Percentiles rank a stretch among this genome's conserved stretches.
These are phyloP conservation scores for Ecdyonurus torrentis DNA, from an alignment of 2,888 invertebrate species.

Conservation along the genomic window DNA sequence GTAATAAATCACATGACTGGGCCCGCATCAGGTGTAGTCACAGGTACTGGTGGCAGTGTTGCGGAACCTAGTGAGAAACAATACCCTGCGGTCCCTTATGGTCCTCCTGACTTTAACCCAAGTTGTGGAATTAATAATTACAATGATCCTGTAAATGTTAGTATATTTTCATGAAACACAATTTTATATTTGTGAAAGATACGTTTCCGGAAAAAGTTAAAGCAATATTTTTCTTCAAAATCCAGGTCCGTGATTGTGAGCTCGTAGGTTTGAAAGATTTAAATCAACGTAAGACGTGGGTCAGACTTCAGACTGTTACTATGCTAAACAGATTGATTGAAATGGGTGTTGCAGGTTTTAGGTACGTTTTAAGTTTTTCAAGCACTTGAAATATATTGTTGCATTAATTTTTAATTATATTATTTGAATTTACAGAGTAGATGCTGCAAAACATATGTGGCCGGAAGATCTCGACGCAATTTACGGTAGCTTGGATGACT, in stretches of 20 bases:
- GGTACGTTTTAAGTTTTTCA: not conserved
- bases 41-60: constrained; percentile 21
- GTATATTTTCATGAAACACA: not conserved
- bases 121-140: constrained; percentile 47
- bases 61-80: constrained; percentile 14
- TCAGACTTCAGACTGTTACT: constrained; percentile 28
- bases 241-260: constrained; percentile 28
- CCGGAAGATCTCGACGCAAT: constrained; percentile 25
- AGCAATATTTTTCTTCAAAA: no score
- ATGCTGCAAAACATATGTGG: constrained; percentile 36
- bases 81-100: constrained; percentile 19
- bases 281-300: constrained; percentile 29
- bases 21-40: constrained; percentile 20
- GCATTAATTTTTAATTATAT: no score
- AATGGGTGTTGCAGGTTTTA: constrained; percentile 37
- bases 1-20: constrained; percentile 65
- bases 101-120: constrained; percentile 25
- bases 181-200: no score
- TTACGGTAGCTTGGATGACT: constrained; percentile 15
- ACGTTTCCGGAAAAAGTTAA: no score
- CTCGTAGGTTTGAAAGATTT: constrained; percentile 33
- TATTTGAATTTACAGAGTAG: constrained; percentile 23
- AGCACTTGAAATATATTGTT: no score
- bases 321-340: constrained; percentile 33
- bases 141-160: constrained; percentile 40